Percentiles rank a stretch among this genome's conserved stretches.
Conservation (phyloP, 2,888 invertebrate species). For the Theodoxus fluviatilis region DNA sequence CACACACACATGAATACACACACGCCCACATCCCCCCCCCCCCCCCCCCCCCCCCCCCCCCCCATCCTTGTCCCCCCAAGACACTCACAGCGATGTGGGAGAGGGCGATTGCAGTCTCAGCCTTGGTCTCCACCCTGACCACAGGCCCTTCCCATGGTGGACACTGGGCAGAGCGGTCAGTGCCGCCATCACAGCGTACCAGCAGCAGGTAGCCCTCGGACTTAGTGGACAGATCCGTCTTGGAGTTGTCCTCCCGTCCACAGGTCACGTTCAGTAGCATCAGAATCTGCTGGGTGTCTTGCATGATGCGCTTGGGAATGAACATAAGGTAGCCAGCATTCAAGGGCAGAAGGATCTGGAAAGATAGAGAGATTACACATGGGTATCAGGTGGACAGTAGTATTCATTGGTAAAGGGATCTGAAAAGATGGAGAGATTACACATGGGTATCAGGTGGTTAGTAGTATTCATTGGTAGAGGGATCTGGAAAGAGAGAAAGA, state of each 20-base stretch:
- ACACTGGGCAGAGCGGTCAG: slow-evolving; percentile 40
- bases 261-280: slow-evolving; percentile 67
- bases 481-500: too few species aligned
- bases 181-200: slow-evolving; percentile 52
- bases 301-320: slow-evolving; percentile 62
- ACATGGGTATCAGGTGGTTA: too few species aligned
- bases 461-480: too few species aligned
- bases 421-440: too few species aligned
- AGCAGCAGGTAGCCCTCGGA: slow-evolving; percentile 64
- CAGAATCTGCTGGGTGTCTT: slow-evolving; percentile 61
- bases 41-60: too few species aligned
- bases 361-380: too few species aligned
- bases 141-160: slow-evolving; percentile 62
- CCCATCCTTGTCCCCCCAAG: too few species aligned
- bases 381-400: not conserved
- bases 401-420: too few species aligned
- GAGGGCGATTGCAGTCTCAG: slow-evolving; percentile 67
- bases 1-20: too few species aligned
- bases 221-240: slow-evolving; percentile 25
- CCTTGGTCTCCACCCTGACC: slow-evolving; percentile 65
- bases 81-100: slow-evolving; percentile 64
- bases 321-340: slow-evolving; percentile 66
- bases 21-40: too few species aligned
- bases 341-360: slow-evolving; percentile 61
- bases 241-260: slow-evolving; percentile 60